Base-by-base conservation (phyloP, 2,888 invertebrate genomes). In the Coecobrya sp. region DNA sequence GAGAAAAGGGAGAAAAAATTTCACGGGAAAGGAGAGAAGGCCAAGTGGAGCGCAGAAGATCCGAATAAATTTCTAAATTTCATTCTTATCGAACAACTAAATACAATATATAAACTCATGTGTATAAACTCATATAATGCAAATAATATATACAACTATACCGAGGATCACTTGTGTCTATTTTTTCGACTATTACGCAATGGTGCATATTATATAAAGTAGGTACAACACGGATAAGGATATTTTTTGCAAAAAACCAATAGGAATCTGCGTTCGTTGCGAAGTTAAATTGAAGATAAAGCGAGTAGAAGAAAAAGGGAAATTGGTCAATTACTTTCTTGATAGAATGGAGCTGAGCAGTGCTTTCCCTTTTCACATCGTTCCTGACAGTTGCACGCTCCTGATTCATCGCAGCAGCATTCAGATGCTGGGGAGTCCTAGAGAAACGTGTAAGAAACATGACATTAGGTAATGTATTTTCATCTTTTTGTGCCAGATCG, bases 241-340 rank as follows among this genome's bases (percentile, higher is more conserved):
- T 25, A 13, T 79, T 49, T 52, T 79, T 79, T 49, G 42, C 42
- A 70, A 70, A 70, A 70, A 70, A 11, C 68, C 25, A 62, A 79
- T 22, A 76, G 30, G 52, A n/a, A 16, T 81, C 49, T 19, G 30
- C 45, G 27, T 81, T 22, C 25, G 5, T 45, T 19, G 25, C 22
- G 36, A 65, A 49, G 16, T 62, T 65, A 81, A 81, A 81, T 81
- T 30, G 45, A 59, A 65, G 42, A 81, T 86, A 73, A 81, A 90
- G 49, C 79, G 73, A 76, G 73, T 49, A 84, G 65, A 85, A 76
- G 55, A 86, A 84, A 90, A 42, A 82, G 45, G 91, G 91, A 91
- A 87, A 92, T 82, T 82, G 81, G 70, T 89, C 92, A 97, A 97
- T 97, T 96, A 98, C 98, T 98, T 96, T 98, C 98, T 96, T 98